Evolutionary conservation across 2,797 vertebrate genomes (phyloP), one percentile per base, ranked within the genome.

Genomic region (Xiphorhynchus erythropygius): DNA sequence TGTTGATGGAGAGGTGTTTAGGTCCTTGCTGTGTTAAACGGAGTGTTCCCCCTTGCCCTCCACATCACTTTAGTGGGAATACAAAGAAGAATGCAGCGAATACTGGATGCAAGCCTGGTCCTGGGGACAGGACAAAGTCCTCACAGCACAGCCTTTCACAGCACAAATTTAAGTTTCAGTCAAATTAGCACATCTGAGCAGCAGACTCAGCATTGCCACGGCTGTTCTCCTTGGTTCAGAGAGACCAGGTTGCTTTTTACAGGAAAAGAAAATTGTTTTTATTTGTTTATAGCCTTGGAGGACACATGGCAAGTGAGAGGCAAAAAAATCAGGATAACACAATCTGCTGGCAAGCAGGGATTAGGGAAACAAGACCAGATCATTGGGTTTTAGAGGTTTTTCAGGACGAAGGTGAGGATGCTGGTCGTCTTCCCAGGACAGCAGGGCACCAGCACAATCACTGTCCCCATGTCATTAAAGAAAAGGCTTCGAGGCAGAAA

Each of bases 391-490:
- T 35, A 33, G 49, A 42, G 18, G 55, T 18, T 56, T 39, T 35
- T 33, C 8, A 16, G n/a, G 11, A 33, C 14, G 39, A 82, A 10
- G 10, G 5, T n/a, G 65, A 77, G 5, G 12, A n/a, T 30, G 37
- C 56, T 53, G 37, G 27, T 80, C 27, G 50, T 64, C 46, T 41
- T 41, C 35, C 69, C 5, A 1, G n/a, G 49, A 28, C 18, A 63
- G 57, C 62, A 52, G 0, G 0, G 67, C 62, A 70, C n/a, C 10
- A 2, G 46, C 67, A 67, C 5, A 2, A 15, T 30, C 75, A 37
- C 24, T 2, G 7, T 22, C 77, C 33, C 33, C 22, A 25, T 1
- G 1, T 4, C 1, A 0, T 12, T 44, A 33, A 35, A 17, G 60
- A 33, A 80, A 46, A 2, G 13, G 41, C 10, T 77, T 33, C 50